A percentile compares a stretch with the other conserved stretches of the same genome.
Evolutionary conservation across 2,888 invertebrate genomes (phyloP).

Genomic region (Hypolimnas misippus): DNA sequence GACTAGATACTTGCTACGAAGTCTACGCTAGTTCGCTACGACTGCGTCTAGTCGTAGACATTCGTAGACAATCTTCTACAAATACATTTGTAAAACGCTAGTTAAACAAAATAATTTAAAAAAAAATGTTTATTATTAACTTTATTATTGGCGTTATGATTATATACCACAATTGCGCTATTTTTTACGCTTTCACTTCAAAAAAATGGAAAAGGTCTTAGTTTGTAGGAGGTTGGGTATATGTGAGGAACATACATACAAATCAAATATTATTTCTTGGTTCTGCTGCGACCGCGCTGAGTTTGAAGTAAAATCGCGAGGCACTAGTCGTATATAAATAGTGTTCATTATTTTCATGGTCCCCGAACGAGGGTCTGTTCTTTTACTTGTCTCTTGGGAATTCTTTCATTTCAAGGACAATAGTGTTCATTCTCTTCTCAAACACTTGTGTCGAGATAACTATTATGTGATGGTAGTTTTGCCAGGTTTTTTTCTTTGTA

Average conservation of each 20-base stretch:
- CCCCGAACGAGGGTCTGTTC: neutral
- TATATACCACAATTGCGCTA: too few relatives aligned
- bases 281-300: too few relatives aligned
- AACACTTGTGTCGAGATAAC: neutral
- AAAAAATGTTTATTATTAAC: too few relatives aligned
- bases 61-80: constrained; percentile 14
- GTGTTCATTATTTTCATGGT: neutral
- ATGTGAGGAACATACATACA: too few relatives aligned
- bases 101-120: too few relatives aligned
- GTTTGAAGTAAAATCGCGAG: too few relatives aligned
- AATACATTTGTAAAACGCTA: too few relatives aligned
- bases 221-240: too few relatives aligned
- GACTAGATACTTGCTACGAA: constrained; percentile 13
- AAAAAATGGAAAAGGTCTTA: too few relatives aligned
- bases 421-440: neutral
- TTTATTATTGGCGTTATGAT: too few relatives aligned
- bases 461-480: neutral
- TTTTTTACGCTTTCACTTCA: too few relatives aligned
- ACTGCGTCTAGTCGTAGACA: constrained; percentile 20
- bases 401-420: neutral
- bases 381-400: neutral
- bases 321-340: neutral
- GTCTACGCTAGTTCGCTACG: constrained; percentile 19
- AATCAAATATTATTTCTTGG: too few relatives aligned
- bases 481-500: neutral